A percentile compares a stretch with the other conserved stretches of the same genome.
Evolutionary conservation across 2,888 invertebrate species (phyloP).

Genomic region (Pycnomerus fuliginosus): DNA sequence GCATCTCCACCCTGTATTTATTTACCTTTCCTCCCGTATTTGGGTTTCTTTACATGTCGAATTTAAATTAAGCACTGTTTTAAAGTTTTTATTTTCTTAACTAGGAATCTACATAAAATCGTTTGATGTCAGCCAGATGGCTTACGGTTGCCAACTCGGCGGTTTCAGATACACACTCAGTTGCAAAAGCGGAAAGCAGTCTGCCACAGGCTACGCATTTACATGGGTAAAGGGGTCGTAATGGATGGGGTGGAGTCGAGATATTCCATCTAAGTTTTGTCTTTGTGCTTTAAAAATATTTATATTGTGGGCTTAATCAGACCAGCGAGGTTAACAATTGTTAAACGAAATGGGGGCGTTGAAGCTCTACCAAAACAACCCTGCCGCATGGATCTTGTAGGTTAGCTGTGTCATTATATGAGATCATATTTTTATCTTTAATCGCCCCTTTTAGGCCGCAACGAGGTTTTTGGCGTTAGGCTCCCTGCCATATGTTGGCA

Average conservation of each 20-base stretch:
- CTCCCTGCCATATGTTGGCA: too few species aligned
- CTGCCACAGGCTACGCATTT: slow-evolving; percentile 49
- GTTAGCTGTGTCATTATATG: too few species aligned
- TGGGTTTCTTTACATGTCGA: slow-evolving; percentile 46
- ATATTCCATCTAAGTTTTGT: slow-evolving; percentile 53
- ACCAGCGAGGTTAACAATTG: slow-evolving; percentile 29
- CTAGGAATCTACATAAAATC: slow-evolving; percentile 52
- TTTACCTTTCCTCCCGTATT: too few species aligned
- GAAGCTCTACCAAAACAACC: too few species aligned
- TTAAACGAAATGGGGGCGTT: slow-evolving; percentile 30
- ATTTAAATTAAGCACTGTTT: slow-evolving; percentile 51
- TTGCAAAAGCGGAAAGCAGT: slow-evolving; percentile 41
- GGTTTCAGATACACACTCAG: slow-evolving; percentile 41
- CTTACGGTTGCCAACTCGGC: slow-evolving; percentile 46
- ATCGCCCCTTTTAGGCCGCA: too few species aligned
- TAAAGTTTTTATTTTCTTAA: slow-evolving; percentile 54
- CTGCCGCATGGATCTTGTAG: too few species aligned
- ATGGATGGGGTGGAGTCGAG: slow-evolving; percentile 47
- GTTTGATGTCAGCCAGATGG: slow-evolving; percentile 50
- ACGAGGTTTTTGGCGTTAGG: too few species aligned
- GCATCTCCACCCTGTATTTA: too few species aligned
- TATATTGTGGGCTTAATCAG: slow-evolving; percentile 42
- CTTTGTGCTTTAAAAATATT: slow-evolving; percentile 53
- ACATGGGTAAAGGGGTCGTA: slow-evolving; percentile 51
- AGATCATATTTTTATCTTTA: too few species aligned